A percentile compares a stretch with the other conserved stretches of the same genome.
Conservation (phyloP, 2,113 vertebrate species). For the Tyrannus savana region DNA sequence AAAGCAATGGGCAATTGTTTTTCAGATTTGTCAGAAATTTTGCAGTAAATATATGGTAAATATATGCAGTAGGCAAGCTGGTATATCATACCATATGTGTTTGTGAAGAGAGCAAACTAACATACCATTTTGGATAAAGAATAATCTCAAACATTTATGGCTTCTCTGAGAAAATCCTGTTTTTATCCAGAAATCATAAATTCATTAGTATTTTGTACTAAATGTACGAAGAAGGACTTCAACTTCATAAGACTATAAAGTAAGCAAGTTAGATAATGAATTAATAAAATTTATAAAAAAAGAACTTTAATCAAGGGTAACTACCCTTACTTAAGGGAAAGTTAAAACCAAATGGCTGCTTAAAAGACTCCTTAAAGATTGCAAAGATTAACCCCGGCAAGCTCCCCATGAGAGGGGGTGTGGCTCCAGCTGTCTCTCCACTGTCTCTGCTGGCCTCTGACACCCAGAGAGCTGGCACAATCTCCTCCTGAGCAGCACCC, state of each 20-base stretch:
- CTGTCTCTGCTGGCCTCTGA: background rate
- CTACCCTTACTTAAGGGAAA: background rate
- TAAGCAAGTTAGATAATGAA: background rate
- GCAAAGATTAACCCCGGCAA: background rate
- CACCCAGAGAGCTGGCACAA: background rate
- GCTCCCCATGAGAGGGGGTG: background rate
- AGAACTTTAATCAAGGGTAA: background rate
- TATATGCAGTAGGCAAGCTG: background rate
- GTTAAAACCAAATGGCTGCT: background rate
- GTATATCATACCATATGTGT: background rate
- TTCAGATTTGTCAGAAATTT: background rate
- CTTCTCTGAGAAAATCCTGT: background rate
- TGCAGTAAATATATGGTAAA: background rate
- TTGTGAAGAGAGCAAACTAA: background rate
- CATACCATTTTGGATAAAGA: background rate
- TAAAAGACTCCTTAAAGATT: background rate
- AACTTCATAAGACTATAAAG: background rate
- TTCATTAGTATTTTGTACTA: background rate
- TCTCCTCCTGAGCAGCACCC: background rate
- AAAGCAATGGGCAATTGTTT: background rate
- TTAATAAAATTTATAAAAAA: background rate
- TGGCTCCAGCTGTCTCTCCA: background rate
- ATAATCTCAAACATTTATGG: background rate
- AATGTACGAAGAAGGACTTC: background rate
- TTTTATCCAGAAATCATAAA: background rate